Conservation (phyloP, 2,113 vertebrate species). For the Motacilla alba region DNA sequence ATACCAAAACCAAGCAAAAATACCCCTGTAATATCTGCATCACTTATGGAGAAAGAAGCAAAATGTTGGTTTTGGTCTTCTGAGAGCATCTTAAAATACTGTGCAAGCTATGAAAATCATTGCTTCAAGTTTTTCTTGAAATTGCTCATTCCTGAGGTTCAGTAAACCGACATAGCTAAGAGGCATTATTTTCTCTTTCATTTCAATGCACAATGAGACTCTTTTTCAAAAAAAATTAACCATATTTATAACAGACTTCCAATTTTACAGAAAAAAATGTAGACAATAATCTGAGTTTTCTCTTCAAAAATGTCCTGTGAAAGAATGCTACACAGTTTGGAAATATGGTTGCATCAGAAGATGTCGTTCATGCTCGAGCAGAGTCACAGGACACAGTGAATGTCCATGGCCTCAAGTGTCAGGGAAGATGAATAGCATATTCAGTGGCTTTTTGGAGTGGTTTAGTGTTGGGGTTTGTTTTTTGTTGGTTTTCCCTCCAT, state of each 20-base stretch:
- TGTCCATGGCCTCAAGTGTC: neutral
- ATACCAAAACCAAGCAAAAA: neutral
- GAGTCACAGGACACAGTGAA: neutral
- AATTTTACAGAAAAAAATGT: neutral
- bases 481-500: neutral
- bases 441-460: neutral
- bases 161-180: neutral
- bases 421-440: neutral
- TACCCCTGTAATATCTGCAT: neutral
- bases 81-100: neutral
- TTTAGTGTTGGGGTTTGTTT: accelerated
- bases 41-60: neutral
- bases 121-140: neutral
- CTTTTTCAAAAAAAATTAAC: neutral
- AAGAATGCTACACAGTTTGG: neutral
- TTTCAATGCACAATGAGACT: neutral
- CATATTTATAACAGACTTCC: neutral
- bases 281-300: neutral
- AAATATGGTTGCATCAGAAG: neutral
- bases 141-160: neutral
- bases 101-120: neutral
- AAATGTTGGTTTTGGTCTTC: neutral
- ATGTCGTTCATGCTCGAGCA: accelerated
- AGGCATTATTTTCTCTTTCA: neutral
- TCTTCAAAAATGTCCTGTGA: neutral